phyloP scores from a whole-genome alignment of 2,797 vertebrate species.

The Catostomus latipinnis region DNA sequence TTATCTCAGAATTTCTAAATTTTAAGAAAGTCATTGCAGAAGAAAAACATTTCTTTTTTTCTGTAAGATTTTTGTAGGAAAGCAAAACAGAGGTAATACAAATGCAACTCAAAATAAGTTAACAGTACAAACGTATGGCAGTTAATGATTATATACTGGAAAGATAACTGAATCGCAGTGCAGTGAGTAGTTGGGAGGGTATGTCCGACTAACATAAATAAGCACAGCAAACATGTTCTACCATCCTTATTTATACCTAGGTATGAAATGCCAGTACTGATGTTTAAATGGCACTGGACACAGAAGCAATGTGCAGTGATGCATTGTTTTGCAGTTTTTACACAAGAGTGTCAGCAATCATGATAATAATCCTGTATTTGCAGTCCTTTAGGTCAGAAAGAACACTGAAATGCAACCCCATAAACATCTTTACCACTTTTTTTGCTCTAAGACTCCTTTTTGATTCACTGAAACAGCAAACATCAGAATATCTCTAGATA shows the following conservation, averaged over 20 bases:
- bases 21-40: not conserved
- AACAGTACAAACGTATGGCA: conserved; percentile 24
- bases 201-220: conserved; percentile 6
- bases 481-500: conserved; percentile 1
- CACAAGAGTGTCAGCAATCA: not conserved
- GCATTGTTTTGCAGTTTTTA: not conserved
- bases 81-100: not conserved
- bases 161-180: conserved; percentile 1
- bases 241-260: not conserved
- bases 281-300: conserved; percentile 8
- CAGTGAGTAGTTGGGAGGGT: not conserved
- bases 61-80: not conserved
- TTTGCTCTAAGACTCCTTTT: not conserved
- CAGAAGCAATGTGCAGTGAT: conserved; percentile 13
- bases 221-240: conserved; percentile 23
- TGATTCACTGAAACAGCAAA: conserved; percentile 14
- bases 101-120: conserved; percentile 15
- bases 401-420: not conserved
- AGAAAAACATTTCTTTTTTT: not conserved
- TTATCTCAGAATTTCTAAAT: not conserved
- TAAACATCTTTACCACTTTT: not conserved
- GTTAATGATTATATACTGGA: conserved; percentile 7
- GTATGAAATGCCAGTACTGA: not conserved
- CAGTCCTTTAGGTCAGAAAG: conserved; percentile 39
- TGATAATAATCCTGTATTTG: not conserved